Percentiles rank a stretch among this genome's conserved stretches.
phyloP scores from a whole-genome alignment of 2,888 invertebrate genomes.

The Cacoxenus indagator region DNA sequence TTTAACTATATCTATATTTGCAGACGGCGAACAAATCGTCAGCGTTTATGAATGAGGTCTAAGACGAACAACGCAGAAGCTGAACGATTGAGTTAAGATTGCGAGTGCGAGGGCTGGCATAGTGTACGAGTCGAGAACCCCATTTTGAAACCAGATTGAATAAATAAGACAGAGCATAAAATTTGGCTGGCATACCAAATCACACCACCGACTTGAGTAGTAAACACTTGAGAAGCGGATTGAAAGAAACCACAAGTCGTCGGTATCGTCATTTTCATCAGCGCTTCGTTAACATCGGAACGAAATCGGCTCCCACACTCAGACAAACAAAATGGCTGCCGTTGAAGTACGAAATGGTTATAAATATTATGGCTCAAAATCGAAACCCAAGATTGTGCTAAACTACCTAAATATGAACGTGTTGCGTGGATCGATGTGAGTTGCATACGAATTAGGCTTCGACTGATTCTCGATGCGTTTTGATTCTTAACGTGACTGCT shows the following conservation, averaged over 20 bases:
- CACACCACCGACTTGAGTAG: background rate
- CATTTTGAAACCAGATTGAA: slow-evolving; percentile 28
- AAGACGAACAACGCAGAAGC: background rate
- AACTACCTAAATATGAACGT: slow-evolving; percentile 82
- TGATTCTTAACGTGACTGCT: background rate
- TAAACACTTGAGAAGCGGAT: too few relatives aligned
- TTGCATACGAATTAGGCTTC: slow-evolving; percentile 59
- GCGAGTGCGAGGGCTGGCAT: background rate
- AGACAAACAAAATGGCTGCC: slow-evolving; percentile 71
- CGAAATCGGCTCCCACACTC: background rate
- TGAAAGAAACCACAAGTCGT: too few relatives aligned
- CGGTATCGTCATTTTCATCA: too few relatives aligned
- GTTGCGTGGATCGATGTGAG: slow-evolving; percentile 83
- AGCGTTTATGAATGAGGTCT: slow-evolving; percentile 4
- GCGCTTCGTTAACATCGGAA: background rate
- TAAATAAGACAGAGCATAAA: background rate
- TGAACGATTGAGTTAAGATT: background rate
- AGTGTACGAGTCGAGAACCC: background rate
- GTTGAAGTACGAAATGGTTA: slow-evolving; percentile 78
- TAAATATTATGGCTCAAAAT: slow-evolving; percentile 77
- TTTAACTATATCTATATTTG: slow-evolving; percentile 1
- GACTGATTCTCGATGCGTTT: slow-evolving; percentile 16
- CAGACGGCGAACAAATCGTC: slow-evolving; percentile 2
- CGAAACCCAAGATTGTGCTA: slow-evolving; percentile 75
- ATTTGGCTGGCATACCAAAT: slow-evolving; percentile 1